phyloP scores from a whole-genome alignment of 23 tunicate genomes.

The Oikopleura albicans region DNA sequence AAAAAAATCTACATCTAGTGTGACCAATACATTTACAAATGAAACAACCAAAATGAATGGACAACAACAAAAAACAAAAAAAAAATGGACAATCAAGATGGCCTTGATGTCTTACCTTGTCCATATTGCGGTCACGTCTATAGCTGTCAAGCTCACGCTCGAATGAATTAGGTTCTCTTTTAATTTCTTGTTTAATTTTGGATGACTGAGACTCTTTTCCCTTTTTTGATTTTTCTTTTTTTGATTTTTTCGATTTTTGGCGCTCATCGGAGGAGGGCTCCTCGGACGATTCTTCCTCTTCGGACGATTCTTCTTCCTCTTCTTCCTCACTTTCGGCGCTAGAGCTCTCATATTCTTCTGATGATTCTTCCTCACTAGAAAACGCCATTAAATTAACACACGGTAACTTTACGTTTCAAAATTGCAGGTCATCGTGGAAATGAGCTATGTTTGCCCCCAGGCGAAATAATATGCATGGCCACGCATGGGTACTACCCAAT shows the following conservation, averaged over 20 bases:
- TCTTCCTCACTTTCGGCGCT: background rate
- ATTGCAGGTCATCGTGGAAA: too few relatives aligned
- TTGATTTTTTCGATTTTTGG: background rate
- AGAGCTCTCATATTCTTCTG: too few relatives aligned
- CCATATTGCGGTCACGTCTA: background rate
- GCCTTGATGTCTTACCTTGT: background rate
- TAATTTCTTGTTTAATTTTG: background rate
- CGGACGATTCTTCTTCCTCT: background rate
- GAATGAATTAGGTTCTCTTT: background rate
- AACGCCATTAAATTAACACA: too few relatives aligned
- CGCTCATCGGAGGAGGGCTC: background rate
- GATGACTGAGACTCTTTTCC: background rate
- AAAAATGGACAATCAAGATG: too few relatives aligned
- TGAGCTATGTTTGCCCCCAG: too few relatives aligned
- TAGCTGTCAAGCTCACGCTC: background rate
- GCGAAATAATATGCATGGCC: too few relatives aligned
- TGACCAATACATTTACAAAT: too few relatives aligned
- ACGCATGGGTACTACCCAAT: too few relatives aligned
- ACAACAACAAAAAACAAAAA: too few relatives aligned
- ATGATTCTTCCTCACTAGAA: background rate
- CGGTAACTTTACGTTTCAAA: too few relatives aligned
- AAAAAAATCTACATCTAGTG: too few relatives aligned
- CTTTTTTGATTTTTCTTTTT: background rate
- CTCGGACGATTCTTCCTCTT: background rate
- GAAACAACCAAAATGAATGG: too few relatives aligned